Conservation (phyloP, 2,113 vertebrate genomes). For the Bos taurus region DNA sequence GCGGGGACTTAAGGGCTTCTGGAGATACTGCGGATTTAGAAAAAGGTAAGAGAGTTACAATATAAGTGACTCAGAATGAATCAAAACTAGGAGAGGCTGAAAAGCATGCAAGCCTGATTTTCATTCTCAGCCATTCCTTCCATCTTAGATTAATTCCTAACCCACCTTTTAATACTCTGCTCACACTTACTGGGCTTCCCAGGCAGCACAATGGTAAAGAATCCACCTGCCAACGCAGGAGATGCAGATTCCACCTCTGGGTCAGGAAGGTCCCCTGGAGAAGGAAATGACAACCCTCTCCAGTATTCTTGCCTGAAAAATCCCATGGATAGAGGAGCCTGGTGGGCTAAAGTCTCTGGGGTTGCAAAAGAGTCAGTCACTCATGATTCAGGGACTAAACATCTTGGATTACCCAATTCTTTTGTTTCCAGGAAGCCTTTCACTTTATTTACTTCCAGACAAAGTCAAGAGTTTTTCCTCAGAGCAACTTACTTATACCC, state of each 20-base stretch:
- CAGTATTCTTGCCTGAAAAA: not conserved
- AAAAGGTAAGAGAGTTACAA: not conserved
- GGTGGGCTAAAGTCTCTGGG: not conserved
- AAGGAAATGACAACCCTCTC: not conserved
- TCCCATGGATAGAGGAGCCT: not conserved
- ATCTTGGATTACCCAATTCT: not conserved
- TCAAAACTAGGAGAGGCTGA: not conserved
- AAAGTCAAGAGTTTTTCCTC: not conserved
- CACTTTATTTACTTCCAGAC: not conserved
- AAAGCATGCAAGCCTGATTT: not conserved
- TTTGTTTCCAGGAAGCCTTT: not conserved
- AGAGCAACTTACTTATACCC: not conserved
- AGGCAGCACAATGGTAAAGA: not conserved
- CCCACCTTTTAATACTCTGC: not conserved
- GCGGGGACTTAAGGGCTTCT: not conserved
- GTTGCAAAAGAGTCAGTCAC: not conserved
- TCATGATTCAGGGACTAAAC: not conserved
- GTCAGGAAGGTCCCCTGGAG: not conserved
- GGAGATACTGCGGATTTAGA: not conserved
- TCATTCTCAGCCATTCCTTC: not conserved
- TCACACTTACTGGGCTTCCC: not conserved
- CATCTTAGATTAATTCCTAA: not conserved
- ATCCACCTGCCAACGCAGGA: not conserved
- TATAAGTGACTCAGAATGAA: not conserved
- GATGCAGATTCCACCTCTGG: not conserved